Evolutionary conservation across 2,797 vertebrate species (phyloP).

Genomic region (Apodemus agrarius): DNA sequence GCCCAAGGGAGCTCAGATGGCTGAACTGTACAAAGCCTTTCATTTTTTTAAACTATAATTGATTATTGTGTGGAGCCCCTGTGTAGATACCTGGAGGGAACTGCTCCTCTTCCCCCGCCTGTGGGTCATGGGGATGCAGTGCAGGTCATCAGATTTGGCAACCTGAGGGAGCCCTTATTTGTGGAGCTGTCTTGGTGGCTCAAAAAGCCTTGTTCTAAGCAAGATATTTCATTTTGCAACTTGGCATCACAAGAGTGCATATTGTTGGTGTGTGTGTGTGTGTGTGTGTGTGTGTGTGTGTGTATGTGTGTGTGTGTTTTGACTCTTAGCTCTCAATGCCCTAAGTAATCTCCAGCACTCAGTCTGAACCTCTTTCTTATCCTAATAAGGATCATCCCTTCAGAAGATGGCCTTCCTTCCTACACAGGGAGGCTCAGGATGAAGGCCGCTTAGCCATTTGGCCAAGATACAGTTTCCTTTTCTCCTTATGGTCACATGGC

Average conservation of each 20-base stretch:
- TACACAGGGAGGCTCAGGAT: background rate
- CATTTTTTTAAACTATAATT: background rate
- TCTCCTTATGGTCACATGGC: background rate
- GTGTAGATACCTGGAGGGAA: background rate
- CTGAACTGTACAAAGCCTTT: background rate
- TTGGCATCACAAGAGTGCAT: background rate
- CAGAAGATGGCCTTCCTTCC: constrained; percentile 13
- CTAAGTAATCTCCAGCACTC: background rate
- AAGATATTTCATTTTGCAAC: background rate
- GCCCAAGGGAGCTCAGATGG: background rate
- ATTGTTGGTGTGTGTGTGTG: background rate
- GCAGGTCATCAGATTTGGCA: background rate
- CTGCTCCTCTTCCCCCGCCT: too few species aligned
- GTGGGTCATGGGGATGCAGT: background rate
- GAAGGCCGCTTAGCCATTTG: background rate
- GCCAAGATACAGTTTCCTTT: constrained; percentile 8
- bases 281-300: too few species aligned
- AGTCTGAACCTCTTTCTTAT: background rate
- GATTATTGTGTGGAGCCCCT: background rate
- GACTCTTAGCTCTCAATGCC: background rate
- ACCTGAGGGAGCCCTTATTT: background rate
- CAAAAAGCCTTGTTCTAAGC: background rate
- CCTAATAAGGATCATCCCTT: background rate
- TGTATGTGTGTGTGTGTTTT: too few species aligned
- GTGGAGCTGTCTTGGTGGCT: background rate